Evolutionary conservation across 2,797 vertebrate species (phyloP).

Genomic region (Sebastes steindachneri): DNA sequence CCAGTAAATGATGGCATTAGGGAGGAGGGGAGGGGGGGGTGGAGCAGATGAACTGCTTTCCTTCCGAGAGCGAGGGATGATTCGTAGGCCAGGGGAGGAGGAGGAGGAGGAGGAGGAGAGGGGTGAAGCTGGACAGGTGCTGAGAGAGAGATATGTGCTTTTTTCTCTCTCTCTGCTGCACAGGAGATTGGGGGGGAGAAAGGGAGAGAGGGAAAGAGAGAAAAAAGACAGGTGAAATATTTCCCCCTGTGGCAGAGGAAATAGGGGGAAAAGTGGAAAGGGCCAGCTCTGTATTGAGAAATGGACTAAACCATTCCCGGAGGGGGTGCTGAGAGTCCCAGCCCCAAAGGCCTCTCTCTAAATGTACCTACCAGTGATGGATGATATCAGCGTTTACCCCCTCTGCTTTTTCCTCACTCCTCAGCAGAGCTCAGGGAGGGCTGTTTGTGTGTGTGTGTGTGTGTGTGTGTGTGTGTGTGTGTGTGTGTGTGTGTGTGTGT

Average conservation of each 20-base stretch:
- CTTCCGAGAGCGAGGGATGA: constrained; percentile 64
- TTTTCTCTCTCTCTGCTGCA: constrained; percentile 33
- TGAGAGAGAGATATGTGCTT: constrained; percentile 74
- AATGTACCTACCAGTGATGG: constrained; percentile 75
- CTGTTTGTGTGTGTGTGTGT: constrained; percentile 5
- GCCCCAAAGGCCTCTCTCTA: constrained; percentile 56
- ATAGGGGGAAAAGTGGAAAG: constrained; percentile 71
- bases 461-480: not conserved
- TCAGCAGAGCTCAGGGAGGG: constrained; percentile 46
- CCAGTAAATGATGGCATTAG: constrained; percentile 73
- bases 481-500: not conserved
- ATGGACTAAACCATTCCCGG: constrained; percentile 75
- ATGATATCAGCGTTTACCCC: constrained; percentile 72
- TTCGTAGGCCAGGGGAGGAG: constrained; percentile 20
- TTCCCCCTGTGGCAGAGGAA: constrained; percentile 74
- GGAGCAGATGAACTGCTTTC: constrained; percentile 58
- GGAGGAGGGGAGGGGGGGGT: constrained; percentile 31
- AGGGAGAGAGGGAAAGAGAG: constrained; percentile 29
- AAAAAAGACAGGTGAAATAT: constrained; percentile 78
- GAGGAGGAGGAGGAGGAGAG: constrained; percentile 15
- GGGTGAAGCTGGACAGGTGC: constrained; percentile 66
- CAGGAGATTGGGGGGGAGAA: constrained; percentile 46
- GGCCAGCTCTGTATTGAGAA: constrained; percentile 65
- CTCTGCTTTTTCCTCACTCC: constrained; percentile 54
- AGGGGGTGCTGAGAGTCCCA: constrained; percentile 56